Base-by-base conservation (phyloP, 1,140 invertebrate genomes). In the Cheumatopsyche charites region DNA sequence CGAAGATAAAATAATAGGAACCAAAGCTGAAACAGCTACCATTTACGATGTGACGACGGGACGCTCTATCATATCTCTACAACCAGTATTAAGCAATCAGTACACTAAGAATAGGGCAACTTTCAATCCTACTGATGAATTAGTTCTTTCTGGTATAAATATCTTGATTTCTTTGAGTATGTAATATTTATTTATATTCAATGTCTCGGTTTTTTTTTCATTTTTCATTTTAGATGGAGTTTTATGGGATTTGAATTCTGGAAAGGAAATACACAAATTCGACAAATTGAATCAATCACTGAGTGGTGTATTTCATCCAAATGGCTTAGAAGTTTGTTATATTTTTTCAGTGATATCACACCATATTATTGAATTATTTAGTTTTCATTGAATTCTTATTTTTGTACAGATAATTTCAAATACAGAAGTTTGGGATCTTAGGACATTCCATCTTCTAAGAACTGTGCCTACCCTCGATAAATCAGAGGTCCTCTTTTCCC, bases 261-360 rank as follows among this genome's bases (percentile, higher is more conserved):
- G 91, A 1, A 93, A 92, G 77, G 89, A 93, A 77, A 93, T 98
- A 58, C 96, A 99, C 81, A 99, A 98, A 79, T 96, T 99, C 79
- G 98, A 99, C 84, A 99, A 99, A 82, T 87, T 99, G 19, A 98
- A 98, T 84, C 92, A 97, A 79, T 91, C 91, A 42, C 88, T 98
- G 19, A 98, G 94, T 79, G 98, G 97, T 0, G 91, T 97, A 0
- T 99, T 99, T 80, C 97, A 99, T 89, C 97, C 97, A 0, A 97
- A 96, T 81, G 97, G 96, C 0, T 86, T 95, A 43, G 96, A 99
- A 84, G 93, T 67, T 74, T 65, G 13, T 25, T 19, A n/a, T 55
- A 17, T 36, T 55, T 42, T 36, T 62, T 36, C 19, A 17, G 13
- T 62, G 12, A 13, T 62, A 6, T 26, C 29, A 15, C 41, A 63